A percentile compares a stretch with the other conserved stretches of the same genome.
Conservation (phyloP, 2,113 vertebrate genomes). For the Oreochromis niloticus region DNA sequence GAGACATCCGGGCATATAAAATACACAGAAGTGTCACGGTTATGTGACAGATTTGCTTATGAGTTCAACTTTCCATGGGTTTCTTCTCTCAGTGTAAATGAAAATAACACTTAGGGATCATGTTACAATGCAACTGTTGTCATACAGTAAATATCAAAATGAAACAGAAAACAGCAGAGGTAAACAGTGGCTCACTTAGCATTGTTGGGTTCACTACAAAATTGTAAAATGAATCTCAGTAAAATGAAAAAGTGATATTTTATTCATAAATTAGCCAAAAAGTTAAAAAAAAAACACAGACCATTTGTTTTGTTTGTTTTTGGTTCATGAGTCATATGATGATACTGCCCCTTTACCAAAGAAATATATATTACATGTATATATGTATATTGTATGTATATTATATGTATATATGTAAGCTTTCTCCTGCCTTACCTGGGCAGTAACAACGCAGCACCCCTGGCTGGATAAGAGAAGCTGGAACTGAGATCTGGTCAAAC, state of each 20-base stretch:
- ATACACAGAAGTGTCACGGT: not conserved
- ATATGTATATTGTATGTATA: too few species aligned
- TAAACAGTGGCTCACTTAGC: not conserved
- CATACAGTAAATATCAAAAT: not conserved
- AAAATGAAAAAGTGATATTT: not conserved
- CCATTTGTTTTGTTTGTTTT: not conserved
- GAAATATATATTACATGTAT: not conserved
- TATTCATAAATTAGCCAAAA: not conserved
- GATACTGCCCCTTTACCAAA: not conserved
- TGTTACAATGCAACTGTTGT: not conserved
- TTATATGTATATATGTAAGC: not conserved
- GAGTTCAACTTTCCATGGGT: not conserved
- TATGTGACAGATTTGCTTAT: not conserved
- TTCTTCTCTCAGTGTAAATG: not conserved
- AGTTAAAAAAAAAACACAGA: not conserved
- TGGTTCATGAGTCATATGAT: not conserved
- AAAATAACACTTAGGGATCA: not conserved
- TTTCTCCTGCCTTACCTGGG: constrained; percentile 78
- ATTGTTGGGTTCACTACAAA: not conserved
- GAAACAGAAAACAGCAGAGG: not conserved
- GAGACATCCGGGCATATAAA: not conserved
- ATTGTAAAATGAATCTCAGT: not conserved
- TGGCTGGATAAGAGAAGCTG: constrained; percentile 95
- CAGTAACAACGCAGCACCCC: constrained; percentile 98
- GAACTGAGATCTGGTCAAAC: constrained; percentile 98